These are phyloP conservation scores for Drosophila prolongata DNA, from an alignment of 2,888 invertebrate genomes.

Conservation along the genomic window DNA sequence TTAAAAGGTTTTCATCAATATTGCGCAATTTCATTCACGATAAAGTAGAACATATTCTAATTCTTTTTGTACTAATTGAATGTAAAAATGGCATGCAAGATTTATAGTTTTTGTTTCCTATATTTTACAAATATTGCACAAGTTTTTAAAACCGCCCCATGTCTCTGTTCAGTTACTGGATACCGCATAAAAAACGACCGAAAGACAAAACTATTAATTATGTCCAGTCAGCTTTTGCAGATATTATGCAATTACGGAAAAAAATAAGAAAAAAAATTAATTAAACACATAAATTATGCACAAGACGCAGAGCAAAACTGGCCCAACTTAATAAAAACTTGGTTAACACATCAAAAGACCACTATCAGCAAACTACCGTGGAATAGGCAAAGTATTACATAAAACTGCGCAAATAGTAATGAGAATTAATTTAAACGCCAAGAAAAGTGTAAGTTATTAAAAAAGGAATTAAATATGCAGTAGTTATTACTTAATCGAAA, in stretches of 20 bases:
- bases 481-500: neutral
- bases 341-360: constrained; percentile 68
- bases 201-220: constrained; percentile 40
- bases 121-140: neutral
- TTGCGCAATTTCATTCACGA: too few relatives aligned
- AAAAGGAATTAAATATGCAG: neutral
- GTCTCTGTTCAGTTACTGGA: constrained; percentile 29
- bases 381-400: neutral
- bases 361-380: constrained; percentile 35
- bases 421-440: neutral
- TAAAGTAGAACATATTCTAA: too few relatives aligned
- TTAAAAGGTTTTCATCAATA: too few relatives aligned
- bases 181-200: constrained; percentile 22
- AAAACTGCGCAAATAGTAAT: neutral
- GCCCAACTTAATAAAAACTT: constrained; percentile 67
- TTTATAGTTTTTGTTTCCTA: neutral
- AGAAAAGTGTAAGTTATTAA: neutral
- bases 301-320: constrained; percentile 43
- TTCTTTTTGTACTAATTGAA: neutral
- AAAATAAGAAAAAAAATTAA: constrained; percentile 56
- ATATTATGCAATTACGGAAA: constrained; percentile 60
- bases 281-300: constrained; percentile 76
- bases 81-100: neutral
- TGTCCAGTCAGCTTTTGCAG: constrained; percentile 30
- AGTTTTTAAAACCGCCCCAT: constrained; percentile 32